Evolutionary conservation across 2,888 invertebrate genomes (phyloP), one percentile per base, ranked within the genome.

Genomic region (Stenichneumon culpator): DNA sequence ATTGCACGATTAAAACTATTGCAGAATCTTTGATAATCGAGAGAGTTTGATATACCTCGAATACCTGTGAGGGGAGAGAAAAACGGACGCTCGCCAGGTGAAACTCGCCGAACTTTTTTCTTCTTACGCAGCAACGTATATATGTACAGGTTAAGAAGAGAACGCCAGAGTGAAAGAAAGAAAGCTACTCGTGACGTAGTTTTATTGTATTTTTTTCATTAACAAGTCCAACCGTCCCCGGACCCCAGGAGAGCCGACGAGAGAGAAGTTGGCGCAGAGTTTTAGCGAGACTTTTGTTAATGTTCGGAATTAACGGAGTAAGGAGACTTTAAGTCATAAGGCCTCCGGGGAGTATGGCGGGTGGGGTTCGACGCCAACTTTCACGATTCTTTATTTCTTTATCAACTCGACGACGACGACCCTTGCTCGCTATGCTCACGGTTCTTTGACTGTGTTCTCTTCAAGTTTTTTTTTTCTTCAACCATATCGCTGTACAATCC

Each of bases 281-380:
- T 93, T 93, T 92, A 92, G 93, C 93, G 92, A 93, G 93, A 93
- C 93, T 93, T 93, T 93, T 93, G 93, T 93, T 93, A 93, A 93
- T 93, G 93, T 93, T 93, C 93, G 91, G 93, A 93, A 93, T 93
- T 93, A 93, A 93, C 93, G 93, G 93, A 93, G 93, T 93, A 93
- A 93, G 93, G 93, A 93, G 93, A 93, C 93, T 93, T 93, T 93
- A 93, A 93, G 93, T 93, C 93, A 93, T 93, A 93, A 93, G 93
- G 92, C 91, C 93, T 90, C 93, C 57, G 86, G 93, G 93, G 93
- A 93, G 86, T 86, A 84, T 86, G 83, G 75, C 69, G 82, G 82
- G 81, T 70, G 82, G 82, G 92, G 90, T 93, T 93, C 93, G 92
- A 93, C 93, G 93, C 93, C 90, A 93, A 93, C 93, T 93, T 93